Conservation (phyloP, 2,113 vertebrate genomes). For the Poeciliopsis occidentalis region DNA sequence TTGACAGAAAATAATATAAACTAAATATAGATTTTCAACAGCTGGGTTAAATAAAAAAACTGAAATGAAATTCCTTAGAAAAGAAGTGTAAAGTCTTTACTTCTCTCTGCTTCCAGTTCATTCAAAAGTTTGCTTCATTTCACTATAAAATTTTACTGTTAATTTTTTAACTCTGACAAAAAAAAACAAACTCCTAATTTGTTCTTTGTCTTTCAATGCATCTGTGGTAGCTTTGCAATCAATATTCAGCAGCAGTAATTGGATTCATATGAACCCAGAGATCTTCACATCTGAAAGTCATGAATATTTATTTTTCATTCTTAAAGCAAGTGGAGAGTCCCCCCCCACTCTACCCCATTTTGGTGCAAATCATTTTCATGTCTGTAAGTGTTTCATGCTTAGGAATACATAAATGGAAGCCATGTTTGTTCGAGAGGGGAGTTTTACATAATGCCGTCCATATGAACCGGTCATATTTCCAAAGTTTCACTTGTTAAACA, state of each 20-base stretch:
- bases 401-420: too few species aligned
- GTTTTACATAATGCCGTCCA: too few species aligned
- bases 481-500: too few species aligned
- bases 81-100: background rate
- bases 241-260: background rate
- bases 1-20: constrained; percentile 21
- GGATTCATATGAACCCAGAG: background rate
- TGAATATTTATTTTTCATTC: background rate
- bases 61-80: background rate
- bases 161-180: too few species aligned
- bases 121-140: too few species aligned
- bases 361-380: background rate
- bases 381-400: background rate
- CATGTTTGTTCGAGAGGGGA: too few species aligned
- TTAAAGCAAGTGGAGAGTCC: background rate
- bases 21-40: constrained; percentile 1
- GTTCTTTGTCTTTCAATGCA: too few species aligned
- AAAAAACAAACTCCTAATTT: too few species aligned
- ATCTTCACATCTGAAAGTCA: background rate
- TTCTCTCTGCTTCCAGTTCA: too few species aligned
- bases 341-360: background rate
- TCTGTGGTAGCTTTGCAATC: too few species aligned
- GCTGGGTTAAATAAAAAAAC: background rate
- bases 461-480: too few species aligned
- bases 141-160: too few species aligned